Conservation (phyloP, 2,113 vertebrate species). For the Suncus etruscus region DNA sequence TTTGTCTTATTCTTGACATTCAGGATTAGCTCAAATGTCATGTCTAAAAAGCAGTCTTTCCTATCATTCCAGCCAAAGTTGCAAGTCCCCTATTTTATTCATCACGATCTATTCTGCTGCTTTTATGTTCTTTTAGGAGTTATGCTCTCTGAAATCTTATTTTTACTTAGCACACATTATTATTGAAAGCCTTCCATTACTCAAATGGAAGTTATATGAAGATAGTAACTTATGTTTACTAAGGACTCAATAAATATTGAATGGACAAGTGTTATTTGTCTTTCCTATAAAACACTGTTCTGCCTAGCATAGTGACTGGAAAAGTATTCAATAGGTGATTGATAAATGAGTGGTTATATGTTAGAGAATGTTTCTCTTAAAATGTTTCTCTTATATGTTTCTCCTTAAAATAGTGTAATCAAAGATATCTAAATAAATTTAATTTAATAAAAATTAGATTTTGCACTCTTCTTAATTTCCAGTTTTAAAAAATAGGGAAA, state of each 20-base stretch:
- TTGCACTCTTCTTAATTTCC: constrained; percentile 20
- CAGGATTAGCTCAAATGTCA: neutral
- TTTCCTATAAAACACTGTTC: neutral
- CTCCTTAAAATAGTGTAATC: neutral
- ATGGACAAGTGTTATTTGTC: constrained; percentile 7
- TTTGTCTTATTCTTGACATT: neutral
- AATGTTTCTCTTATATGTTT: neutral
- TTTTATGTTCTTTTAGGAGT: constrained; percentile 29
- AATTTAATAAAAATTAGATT: neutral
- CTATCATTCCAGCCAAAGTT: neutral
- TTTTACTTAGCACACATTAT: constrained; percentile 2
- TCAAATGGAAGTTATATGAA: constrained; percentile 44
- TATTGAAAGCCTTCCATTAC: constrained; percentile 1
- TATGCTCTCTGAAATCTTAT: neutral
- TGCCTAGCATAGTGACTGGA: constrained; percentile 1
- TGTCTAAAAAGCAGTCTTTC: neutral
- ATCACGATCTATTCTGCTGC: neutral
- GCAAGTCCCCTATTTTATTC: rapidly evolving
- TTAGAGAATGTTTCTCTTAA: neutral
- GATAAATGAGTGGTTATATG: constrained; percentile 14
- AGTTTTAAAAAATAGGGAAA: neutral
- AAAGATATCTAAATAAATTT: constrained; percentile 13
- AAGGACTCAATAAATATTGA: constrained; percentile 57
- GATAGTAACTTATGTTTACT: neutral
- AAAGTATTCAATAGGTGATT: constrained; percentile 25